Evolutionary conservation across 2,888 invertebrate genomes (phyloP).

Genomic region (Nephrocerus scutellatus): DNA sequence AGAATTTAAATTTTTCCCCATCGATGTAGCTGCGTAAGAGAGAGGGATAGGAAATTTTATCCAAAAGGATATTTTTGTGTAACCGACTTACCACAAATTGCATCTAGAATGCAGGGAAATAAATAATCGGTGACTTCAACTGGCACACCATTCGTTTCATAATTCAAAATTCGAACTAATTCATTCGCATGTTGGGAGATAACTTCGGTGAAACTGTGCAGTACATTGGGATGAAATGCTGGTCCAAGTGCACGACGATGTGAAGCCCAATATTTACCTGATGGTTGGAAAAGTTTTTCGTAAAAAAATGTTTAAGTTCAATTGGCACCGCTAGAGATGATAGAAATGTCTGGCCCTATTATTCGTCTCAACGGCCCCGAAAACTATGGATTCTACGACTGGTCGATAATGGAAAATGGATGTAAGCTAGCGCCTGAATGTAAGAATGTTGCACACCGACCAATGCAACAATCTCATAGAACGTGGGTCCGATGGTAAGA

Average conservation of each 20-base stretch:
- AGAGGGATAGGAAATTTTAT: background rate
- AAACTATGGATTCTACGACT: background rate
- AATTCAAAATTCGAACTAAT: conserved; percentile 47
- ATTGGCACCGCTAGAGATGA: too few species aligned
- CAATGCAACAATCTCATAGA: too few species aligned
- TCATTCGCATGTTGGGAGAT: conserved; percentile 57
- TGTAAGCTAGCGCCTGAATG: too few species aligned
- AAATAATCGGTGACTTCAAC: conserved; percentile 52
- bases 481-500: too few species aligned
- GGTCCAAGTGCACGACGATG: conserved; percentile 67
- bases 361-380: background rate
- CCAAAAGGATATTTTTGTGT: background rate
- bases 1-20: conserved; percentile 15
- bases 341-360: background rate
- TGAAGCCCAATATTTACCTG: conserved; percentile 55
- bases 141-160: conserved; percentile 8
- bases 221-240: conserved; percentile 68
- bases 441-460: too few species aligned
- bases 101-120: conserved; percentile 56
- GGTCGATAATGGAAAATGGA: too few species aligned
- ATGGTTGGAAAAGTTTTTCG: too few species aligned
- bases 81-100: conserved; percentile 52
- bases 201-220: conserved; percentile 61
- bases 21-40: conserved; percentile 13
- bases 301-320: too few species aligned